These are phyloP conservation scores for Cladorhizidae sp. DNA, from an alignment of 37 sponge, comb jelly and placozoan genomes.

Conservation along the genomic window DNA sequence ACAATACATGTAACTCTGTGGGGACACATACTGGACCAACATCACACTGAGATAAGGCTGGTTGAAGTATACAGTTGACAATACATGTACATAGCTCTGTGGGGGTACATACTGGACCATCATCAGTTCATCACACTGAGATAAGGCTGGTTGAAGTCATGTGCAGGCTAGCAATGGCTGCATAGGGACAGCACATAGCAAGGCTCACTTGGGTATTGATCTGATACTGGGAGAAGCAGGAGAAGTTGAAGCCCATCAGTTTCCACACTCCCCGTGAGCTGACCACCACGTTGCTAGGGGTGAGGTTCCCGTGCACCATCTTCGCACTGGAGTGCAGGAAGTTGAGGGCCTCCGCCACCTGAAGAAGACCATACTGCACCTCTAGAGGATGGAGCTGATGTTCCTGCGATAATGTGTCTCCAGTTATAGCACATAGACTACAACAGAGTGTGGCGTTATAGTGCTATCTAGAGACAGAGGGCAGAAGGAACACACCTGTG, in stretches of 20 bases:
- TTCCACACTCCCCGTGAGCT: conserved; percentile 70
- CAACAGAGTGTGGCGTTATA: not conserved
- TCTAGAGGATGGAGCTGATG: conserved; percentile 69
- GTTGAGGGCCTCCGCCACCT: conserved; percentile 66
- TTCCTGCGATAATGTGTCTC: conserved; percentile 64
- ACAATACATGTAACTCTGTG: too few species aligned
- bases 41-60: too few species aligned
- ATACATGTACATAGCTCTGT: too few species aligned
- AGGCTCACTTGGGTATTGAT: conserved; percentile 35
- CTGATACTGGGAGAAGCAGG: conserved; percentile 53
- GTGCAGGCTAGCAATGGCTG: too few species aligned
- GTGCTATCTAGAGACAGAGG: not conserved
- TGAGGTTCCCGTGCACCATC: conserved; percentile 85
- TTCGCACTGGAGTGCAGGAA: conserved; percentile 78
- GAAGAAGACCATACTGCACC: conserved; percentile 78
- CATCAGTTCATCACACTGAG: too few species aligned
- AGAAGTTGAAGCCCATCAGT: conserved; percentile 81
- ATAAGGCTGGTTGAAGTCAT: too few species aligned
- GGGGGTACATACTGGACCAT: too few species aligned
- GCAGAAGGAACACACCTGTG: not conserved
- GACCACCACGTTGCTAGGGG: conserved; percentile 50
- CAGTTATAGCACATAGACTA: too few species aligned
- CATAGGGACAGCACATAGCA: too few species aligned
- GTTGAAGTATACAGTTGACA: too few species aligned
- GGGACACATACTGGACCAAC: too few species aligned